phyloP scores from a whole-genome alignment of 2,113 vertebrate genomes.

The Antechinus stuartii region DNA sequence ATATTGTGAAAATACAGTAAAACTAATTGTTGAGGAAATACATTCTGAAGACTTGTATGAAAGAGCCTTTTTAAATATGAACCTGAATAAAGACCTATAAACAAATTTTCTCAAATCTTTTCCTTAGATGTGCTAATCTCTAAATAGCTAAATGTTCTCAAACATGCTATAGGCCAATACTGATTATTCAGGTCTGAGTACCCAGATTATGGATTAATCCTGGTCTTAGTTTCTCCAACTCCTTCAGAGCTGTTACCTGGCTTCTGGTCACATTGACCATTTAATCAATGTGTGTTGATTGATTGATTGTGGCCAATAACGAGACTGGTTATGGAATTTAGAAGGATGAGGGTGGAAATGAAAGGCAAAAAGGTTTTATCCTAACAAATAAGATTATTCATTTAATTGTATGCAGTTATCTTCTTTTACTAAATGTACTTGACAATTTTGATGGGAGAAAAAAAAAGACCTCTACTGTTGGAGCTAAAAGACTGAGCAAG shows the following conservation, averaged over 20 bases:
- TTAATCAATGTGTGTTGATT: not conserved
- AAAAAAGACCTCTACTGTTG: not conserved
- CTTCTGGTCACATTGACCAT: not conserved
- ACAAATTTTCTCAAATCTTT: not conserved
- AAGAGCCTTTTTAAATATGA: not conserved
- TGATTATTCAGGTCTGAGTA: not conserved
- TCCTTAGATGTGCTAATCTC: not conserved
- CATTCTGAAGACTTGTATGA: not conserved
- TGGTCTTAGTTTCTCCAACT: not conserved
- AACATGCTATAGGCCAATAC: not conserved
- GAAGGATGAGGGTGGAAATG: not conserved
- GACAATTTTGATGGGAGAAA: not conserved
- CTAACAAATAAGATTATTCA: not conserved
- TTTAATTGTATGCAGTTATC: not conserved
- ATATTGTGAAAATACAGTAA: not conserved
- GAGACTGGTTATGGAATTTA: not conserved
- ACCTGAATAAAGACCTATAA: not conserved
- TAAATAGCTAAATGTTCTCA: not conserved
- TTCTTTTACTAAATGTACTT: not conserved
- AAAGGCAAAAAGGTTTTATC: not conserved
- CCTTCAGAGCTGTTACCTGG: not conserved
- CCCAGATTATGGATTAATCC: not conserved
- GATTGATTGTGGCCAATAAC: not conserved
- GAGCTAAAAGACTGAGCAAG: not conserved
- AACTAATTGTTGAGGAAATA: not conserved